phyloP scores from a whole-genome alignment of 2,113 vertebrate species.

The Cheirogaleus medius region DNA sequence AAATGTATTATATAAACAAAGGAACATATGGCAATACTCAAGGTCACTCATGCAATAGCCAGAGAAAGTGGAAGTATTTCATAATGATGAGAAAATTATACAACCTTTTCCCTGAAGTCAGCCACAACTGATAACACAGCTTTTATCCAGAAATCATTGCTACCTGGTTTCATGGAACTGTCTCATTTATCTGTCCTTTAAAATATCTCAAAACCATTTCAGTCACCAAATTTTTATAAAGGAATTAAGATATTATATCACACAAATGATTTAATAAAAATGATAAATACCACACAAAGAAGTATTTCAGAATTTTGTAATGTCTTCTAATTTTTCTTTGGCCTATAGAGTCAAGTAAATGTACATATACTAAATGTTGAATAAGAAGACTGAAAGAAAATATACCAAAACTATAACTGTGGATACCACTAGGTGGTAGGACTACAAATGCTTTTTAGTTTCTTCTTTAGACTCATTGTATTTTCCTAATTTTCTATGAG shows the following conservation, averaged over 20 bases:
- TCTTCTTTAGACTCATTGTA: not conserved
- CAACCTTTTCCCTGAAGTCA: conserved; percentile 75
- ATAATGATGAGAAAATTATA: conserved; percentile 76
- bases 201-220: not conserved
- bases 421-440: not conserved
- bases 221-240: not conserved
- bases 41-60: conserved; percentile 68
- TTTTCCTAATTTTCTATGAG: not conserved
- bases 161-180: conserved; percentile 12
- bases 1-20: conserved; percentile 71
- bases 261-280: not conserved
- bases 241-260: not conserved
- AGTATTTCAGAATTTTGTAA: not conserved
- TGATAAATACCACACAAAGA: not conserved
- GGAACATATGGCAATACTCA: conserved; percentile 54
- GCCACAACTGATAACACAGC: conserved; percentile 69
- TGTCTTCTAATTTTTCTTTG: not conserved
- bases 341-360: not conserved
- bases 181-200: not conserved
- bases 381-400: not conserved
- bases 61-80: conserved; percentile 79
- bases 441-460: not conserved
- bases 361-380: not conserved
- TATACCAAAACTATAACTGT: not conserved
- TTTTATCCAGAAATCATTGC: conserved; percentile 32